phyloP scores from a whole-genome alignment of 2,797 vertebrate genomes.

The Rallus crepitans region DNA sequence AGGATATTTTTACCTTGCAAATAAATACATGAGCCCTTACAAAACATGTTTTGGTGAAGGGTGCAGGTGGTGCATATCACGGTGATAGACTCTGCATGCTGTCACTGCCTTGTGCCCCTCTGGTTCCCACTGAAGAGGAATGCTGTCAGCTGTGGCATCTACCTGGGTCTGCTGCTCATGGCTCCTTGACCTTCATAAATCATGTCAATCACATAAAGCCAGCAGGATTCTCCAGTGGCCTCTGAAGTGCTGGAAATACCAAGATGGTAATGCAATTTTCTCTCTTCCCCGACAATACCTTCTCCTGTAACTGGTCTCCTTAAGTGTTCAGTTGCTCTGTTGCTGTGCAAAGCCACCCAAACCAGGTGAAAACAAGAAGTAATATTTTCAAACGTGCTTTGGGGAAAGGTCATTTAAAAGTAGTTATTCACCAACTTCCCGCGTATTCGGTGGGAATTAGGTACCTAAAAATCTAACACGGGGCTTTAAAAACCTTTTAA shows the following conservation, averaged over 20 bases:
- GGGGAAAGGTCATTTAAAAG: not conserved
- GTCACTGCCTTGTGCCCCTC: fast-evolving
- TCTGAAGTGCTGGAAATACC: not conserved
- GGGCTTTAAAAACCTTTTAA: not conserved
- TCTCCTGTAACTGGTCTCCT: not conserved
- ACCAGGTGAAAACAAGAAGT: not conserved
- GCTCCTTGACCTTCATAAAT: not conserved
- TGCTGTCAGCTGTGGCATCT: not conserved
- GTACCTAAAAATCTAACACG: not conserved
- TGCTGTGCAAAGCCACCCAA: not conserved
- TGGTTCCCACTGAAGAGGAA: not conserved
- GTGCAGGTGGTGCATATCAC: not conserved
- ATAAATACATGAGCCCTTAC: not conserved
- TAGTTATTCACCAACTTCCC: not conserved
- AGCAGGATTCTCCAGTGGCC: not conserved
- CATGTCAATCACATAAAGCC: not conserved
- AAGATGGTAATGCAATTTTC: not conserved
- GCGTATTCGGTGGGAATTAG: not conserved
- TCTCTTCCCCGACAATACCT: not conserved
- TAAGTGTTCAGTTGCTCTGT: not conserved
- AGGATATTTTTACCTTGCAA: not conserved
- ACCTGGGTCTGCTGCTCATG: not conserved
- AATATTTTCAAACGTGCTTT: not conserved
- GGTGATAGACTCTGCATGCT: not conserved
- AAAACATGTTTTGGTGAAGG: not conserved